These are phyloP conservation scores for Papilio xuthus DNA, from an alignment of 1,140 invertebrate species.

Conservation along the genomic window DNA sequence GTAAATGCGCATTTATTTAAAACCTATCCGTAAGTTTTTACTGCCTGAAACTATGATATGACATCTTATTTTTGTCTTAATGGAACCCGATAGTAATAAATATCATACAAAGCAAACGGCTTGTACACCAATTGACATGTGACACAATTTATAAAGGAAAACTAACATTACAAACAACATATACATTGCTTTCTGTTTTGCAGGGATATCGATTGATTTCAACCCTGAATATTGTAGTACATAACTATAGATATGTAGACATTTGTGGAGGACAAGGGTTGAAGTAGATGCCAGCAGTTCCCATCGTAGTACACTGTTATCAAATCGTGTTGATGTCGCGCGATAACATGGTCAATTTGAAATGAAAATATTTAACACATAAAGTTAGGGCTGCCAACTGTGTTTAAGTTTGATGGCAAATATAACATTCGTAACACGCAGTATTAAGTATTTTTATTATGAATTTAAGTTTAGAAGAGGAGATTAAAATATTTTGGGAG, in stretches of 20 bases:
- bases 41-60: too few species aligned
- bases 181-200: background rate
- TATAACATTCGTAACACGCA: background rate
- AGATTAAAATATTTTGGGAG: constrained; percentile 74
- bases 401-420: background rate
- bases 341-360: constrained; percentile 3
- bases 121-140: too few species aligned
- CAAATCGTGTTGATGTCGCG: constrained; percentile 42
- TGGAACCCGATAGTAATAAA: too few species aligned
- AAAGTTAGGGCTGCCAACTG: background rate
- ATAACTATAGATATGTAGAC: constrained; percentile 34
- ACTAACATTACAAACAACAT: too few species aligned
- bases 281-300: constrained; percentile 40
- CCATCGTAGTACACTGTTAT: constrained; percentile 27
- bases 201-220: constrained; percentile 53
- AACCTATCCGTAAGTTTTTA: too few species aligned
- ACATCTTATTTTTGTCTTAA: too few species aligned
- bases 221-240: constrained; percentile 50
- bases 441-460: constrained; percentile 42
- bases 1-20: too few species aligned
- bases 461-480: constrained; percentile 65
- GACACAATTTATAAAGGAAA: too few species aligned
- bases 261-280: constrained; percentile 38
- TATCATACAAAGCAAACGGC: too few species aligned
- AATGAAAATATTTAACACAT: background rate